These are phyloP conservation scores for Pantherophis vulpinus DNA, from an alignment of 2,797 vertebrate species.

Conservation along the genomic window DNA sequence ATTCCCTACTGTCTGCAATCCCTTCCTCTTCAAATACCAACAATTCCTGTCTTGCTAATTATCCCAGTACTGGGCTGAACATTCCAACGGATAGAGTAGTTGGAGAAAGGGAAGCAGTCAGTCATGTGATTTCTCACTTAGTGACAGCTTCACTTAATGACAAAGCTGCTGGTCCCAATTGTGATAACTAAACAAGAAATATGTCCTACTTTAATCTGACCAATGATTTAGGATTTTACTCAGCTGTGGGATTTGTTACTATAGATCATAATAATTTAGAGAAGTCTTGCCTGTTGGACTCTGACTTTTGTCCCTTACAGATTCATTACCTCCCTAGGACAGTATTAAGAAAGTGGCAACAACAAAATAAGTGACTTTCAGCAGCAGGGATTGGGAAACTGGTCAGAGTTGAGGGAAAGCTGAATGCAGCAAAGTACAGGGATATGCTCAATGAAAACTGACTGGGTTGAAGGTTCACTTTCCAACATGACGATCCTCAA, in stretches of 20 bases:
- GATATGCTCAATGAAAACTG: neutral
- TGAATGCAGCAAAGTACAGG: neutral
- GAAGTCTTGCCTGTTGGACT: neutral
- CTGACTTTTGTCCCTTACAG: neutral
- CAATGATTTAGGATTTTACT: neutral
- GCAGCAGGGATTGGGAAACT: neutral
- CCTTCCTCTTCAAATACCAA: neutral
- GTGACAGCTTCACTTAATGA: neutral
- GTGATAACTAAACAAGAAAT: neutral
- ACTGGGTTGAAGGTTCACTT: too few relatives aligned
- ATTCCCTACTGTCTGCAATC: neutral
- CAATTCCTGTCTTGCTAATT: neutral
- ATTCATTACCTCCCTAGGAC: neutral
- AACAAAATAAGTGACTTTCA: neutral
- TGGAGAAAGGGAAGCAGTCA: neutral
- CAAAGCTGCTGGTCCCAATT: neutral
- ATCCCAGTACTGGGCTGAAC: neutral
- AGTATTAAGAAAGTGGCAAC: neutral
- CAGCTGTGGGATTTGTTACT: neutral
- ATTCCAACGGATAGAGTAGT: neutral
- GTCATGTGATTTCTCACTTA: neutral
- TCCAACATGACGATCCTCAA: too few relatives aligned
- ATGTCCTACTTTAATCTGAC: neutral
- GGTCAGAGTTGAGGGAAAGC: neutral
- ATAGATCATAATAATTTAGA: neutral